These are phyloP conservation scores for Dendrolimus kikuchii DNA, from an alignment of 1,140 invertebrate species.

Conservation along the genomic window DNA sequence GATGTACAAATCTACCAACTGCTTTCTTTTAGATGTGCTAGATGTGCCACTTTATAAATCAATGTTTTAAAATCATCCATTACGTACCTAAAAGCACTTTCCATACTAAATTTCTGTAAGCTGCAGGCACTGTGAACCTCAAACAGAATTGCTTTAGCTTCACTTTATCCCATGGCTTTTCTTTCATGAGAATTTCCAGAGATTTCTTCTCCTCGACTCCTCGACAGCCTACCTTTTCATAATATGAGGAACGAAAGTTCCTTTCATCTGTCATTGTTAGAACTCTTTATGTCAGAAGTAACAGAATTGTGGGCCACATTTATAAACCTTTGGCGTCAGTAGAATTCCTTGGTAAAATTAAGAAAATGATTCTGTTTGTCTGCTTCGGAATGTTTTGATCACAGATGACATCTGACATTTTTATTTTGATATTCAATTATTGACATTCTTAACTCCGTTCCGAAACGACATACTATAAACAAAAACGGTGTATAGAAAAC, in stretches of 20 bases:
- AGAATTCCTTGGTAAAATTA: not conserved
- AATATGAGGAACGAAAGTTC: slow-evolving; percentile 93
- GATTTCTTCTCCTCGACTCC: slow-evolving; percentile 95
- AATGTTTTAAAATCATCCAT: slow-evolving; percentile 10
- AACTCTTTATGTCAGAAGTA: not conserved
- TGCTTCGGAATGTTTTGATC: no score
- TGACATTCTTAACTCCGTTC: slow-evolving; percentile 4
- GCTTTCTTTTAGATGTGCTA: no score
- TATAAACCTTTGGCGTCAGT: not conserved
- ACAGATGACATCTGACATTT: no score
- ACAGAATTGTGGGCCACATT: no score
- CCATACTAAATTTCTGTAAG: slow-evolving; percentile 89
- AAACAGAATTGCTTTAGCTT: slow-evolving; percentile 91
- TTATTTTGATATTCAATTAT: not conserved
- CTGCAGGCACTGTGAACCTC: slow-evolving; percentile 85
- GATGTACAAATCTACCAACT: no score
- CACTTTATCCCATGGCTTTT: slow-evolving; percentile 85
- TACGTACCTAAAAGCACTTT: slow-evolving; percentile 83
- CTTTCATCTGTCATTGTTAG: slow-evolving; percentile 75
- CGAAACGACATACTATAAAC: no score
- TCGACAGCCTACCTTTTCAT: slow-evolving; percentile 90
- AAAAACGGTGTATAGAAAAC: no score
- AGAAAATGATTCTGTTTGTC: no score
- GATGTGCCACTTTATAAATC: no score
- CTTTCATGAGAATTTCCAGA: slow-evolving; percentile 91